Evolutionary conservation across 2,888 invertebrate species (phyloP).

Genomic region (Orthosia cruda): DNA sequence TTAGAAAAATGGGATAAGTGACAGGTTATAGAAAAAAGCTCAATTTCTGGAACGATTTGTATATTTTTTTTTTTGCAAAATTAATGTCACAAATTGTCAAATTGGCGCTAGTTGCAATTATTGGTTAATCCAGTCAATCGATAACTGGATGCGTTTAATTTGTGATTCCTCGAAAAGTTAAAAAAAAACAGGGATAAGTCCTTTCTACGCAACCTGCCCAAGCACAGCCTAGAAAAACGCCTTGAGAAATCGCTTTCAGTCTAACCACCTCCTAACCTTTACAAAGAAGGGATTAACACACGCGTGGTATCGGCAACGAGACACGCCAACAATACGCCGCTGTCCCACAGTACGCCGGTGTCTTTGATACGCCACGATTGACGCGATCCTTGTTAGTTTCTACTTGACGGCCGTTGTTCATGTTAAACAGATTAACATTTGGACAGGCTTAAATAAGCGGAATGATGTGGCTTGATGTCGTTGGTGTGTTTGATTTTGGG

Average conservation of each 20-base stretch:
- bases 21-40: neutral
- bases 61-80: neutral
- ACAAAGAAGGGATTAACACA: conserved; percentile 74
- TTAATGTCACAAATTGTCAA: neutral
- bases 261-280: conserved; percentile 27
- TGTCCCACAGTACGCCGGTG: conserved; percentile 66
- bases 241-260: conserved; percentile 44
- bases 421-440: conserved; percentile 65
- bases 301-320: conserved; percentile 67
- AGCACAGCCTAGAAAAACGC: neutral
- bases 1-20: neutral
- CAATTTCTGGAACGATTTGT: neutral
- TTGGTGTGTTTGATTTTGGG: conserved; percentile 13
- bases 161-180: neutral
- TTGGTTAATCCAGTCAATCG: neutral
- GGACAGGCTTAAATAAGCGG: conserved; percentile 40
- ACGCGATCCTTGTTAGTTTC: conserved; percentile 71
- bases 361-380: conserved; percentile 66
- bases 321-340: conserved; percentile 66
- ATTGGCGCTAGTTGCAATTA: neutral
- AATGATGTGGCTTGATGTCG: conserved; percentile 19
- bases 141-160: neutral
- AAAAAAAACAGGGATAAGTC: neutral
- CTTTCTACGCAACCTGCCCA: neutral
- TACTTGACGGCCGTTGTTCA: conserved; percentile 64